These are phyloP conservation scores for Cryptoprocta ferox DNA, from an alignment of 2,797 vertebrate genomes.

Conservation along the genomic window DNA sequence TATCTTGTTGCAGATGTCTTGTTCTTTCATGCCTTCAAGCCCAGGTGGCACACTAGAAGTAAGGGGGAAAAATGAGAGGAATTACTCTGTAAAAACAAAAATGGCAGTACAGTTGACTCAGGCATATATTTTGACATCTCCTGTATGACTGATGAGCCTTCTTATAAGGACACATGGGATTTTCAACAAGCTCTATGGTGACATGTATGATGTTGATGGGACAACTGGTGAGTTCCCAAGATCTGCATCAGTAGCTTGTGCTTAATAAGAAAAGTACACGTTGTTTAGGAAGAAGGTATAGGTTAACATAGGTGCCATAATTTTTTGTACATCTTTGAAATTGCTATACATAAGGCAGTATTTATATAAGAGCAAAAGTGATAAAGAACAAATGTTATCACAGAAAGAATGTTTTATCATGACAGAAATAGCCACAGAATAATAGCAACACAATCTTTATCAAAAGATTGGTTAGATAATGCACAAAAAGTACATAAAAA, in stretches of 20 bases:
- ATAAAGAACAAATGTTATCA: neutral
- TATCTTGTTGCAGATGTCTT: constrained; percentile 95
- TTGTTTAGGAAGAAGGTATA: neutral
- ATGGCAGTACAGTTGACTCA: neutral
- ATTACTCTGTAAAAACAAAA: constrained; percentile 34
- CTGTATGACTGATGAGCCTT: neutral
- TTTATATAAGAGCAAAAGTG: neutral
- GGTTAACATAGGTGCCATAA: neutral
- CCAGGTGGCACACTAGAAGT: constrained; percentile 90
- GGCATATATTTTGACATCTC: constrained; percentile 1
- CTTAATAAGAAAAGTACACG: neutral
- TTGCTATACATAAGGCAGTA: neutral
- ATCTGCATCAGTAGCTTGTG: neutral
- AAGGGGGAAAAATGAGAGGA: constrained; percentile 50
- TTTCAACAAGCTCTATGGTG: neutral
- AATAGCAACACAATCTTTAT: neutral
- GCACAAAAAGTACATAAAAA: neutral
- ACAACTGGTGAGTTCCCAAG: neutral
- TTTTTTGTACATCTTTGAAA: neutral
- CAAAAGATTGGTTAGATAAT: constrained; percentile 39
- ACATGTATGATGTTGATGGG: neutral
- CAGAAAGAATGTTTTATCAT: constrained; percentile 18
- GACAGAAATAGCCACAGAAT: neutral
- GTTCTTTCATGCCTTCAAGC: constrained; percentile 93
- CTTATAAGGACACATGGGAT: neutral